phyloP scores from a whole-genome alignment of 1,140 invertebrate genomes.

The Megalonaias nervosa region DNA sequence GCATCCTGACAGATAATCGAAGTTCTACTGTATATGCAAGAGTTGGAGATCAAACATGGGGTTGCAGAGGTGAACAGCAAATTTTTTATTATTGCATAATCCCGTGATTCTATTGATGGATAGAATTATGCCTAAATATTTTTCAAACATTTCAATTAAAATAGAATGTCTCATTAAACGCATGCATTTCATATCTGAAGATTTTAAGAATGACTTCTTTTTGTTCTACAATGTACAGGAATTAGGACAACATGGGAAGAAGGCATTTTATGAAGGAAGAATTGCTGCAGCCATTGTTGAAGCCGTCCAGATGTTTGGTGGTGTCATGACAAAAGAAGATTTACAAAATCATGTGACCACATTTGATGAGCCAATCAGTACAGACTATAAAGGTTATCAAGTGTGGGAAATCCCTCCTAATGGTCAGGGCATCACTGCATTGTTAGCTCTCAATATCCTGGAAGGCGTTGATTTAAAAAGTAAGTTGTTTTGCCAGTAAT shows the following conservation, averaged over 20 bases:
- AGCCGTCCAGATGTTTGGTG: conserved; percentile 64
- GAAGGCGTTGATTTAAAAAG: conserved; percentile 64
- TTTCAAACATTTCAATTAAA: background rate
- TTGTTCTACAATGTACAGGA: conserved; percentile 40
- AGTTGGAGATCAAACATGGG: too few relatives aligned
- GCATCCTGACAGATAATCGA: too few relatives aligned
- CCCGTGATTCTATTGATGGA: too few relatives aligned
- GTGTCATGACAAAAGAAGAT: conserved; percentile 67
- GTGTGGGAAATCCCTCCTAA: conserved; percentile 70
- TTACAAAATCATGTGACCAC: conserved; percentile 64
- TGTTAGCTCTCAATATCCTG: conserved; percentile 69
- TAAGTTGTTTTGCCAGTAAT: conserved; percentile 19
- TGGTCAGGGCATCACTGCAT: conserved; percentile 68
- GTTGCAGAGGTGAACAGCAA: too few relatives aligned
- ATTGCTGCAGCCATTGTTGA: conserved; percentile 66
- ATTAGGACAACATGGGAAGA: conserved; percentile 62
- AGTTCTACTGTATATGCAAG: too few relatives aligned
- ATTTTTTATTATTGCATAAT: background rate
- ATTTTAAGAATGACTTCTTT: background rate
- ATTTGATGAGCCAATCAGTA: conserved; percentile 62
- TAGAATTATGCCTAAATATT: too few relatives aligned
- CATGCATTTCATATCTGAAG: background rate
- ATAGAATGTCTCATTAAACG: background rate
- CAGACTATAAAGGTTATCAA: conserved; percentile 55
- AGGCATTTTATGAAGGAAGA: conserved; percentile 69